Evolutionary conservation across 2,113 vertebrate genomes (phyloP), one percentile per base, ranked within the genome.

Genomic region (Glaucidium brasilianum): DNA sequence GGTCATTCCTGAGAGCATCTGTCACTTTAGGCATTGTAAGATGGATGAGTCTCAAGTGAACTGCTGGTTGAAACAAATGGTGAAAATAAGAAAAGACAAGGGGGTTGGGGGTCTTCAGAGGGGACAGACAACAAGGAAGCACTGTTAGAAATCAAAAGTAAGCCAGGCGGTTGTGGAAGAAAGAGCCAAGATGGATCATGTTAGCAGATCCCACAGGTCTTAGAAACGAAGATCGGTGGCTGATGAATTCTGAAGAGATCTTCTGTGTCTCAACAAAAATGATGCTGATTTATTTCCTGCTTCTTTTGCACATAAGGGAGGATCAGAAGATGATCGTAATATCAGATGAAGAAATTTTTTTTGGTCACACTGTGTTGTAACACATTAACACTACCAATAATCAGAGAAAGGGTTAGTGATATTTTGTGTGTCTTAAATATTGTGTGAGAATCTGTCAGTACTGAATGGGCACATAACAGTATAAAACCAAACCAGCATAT

Each of bases 11-110:
- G 98, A 98, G 98, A 99, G 98, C 99, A 99, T 99, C 99, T 99
- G 99, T 99, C 99, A 99, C 99, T 98, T 95, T 91, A 97, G 98
- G 98, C 98, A 97, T 97, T 98, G 97, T 98, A 98, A 99, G 99
- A 99, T 99, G 99, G 99, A 99, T 99, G 99, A 98, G 98, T 98
- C 99, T 99, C 98, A 94, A 98, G 98, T 99, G 98, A 98, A 98
- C 98, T 98, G 99, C 98, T 98, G 97, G 98, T 98, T 97, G 98
- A 98, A 99, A 98, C 99, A 99, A 99, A 99, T 99, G 99, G 99
- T 98, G 98, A 98, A 98, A 99, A 98, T 98, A 98, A 98, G 99
- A 98, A 98, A 98, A 98, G 98, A 97, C 95, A 95, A 97, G 97
- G 97, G 98, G 97, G 95, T 96, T 97, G 94, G 95, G 93, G 88